phyloP scores from a whole-genome alignment of 2,888 invertebrate genomes.

The Coecobrya sp. region DNA sequence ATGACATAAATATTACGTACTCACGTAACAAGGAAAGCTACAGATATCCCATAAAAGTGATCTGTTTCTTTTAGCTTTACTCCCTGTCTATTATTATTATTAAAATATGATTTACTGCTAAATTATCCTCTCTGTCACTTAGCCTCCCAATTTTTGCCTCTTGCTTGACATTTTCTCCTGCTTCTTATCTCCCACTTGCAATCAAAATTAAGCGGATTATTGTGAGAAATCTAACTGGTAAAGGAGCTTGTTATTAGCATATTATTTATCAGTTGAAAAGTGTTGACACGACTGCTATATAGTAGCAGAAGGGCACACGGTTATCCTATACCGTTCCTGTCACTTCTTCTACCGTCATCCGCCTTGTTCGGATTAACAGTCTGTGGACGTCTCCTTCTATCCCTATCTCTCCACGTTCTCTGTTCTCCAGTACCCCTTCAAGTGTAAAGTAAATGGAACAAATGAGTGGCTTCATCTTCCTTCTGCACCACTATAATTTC shows the following conservation, averaged over 20 bases:
- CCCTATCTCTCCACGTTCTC: neutral
- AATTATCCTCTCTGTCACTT: slow-evolving; percentile 41
- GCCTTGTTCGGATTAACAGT: slow-evolving; percentile 17
- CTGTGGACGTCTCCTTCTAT: neutral
- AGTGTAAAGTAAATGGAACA: slow-evolving; percentile 27
- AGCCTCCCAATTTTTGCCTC: neutral
- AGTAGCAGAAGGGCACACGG: neutral
- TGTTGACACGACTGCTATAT: neutral
- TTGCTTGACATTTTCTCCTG: neutral
- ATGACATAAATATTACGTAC: neutral
- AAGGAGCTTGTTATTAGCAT: slow-evolving; percentile 48
- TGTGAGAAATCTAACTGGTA: slow-evolving; percentile 42
- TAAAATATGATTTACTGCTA: slow-evolving; percentile 47
- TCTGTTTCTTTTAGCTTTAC: neutral
- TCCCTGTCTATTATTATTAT: slow-evolving; percentile 14
- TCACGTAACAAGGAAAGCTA: neutral
- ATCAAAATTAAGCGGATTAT: slow-evolving; percentile 45
- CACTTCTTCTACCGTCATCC: neutral
- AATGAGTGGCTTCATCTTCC: slow-evolving; percentile 9
- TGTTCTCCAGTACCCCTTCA: neutral
- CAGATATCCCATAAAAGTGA: neutral
- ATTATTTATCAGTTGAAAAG: slow-evolving; percentile 51
- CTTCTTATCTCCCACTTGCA: slow-evolving; percentile 20
- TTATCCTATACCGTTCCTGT: neutral
- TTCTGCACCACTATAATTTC: slow-evolving; percentile 1